Evolutionary conservation across 2,797 vertebrate genomes (phyloP).

Genomic region (Sebastes diploproa): DNA sequence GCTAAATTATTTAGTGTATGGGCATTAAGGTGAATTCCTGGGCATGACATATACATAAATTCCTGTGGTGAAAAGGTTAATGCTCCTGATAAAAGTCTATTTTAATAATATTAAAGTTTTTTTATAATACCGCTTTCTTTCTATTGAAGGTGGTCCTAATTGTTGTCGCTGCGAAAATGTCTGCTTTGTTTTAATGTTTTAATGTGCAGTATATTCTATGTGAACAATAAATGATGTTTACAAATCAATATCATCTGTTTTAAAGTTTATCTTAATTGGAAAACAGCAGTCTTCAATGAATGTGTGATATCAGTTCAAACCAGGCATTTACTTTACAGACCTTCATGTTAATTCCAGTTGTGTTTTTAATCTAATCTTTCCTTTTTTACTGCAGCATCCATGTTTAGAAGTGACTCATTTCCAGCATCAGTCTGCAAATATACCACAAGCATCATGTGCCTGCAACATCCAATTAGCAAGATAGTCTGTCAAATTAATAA

Average conservation of each 20-base stretch:
- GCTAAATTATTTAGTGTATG: conserved; percentile 36
- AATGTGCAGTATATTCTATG: background rate
- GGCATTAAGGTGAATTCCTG: conserved; percentile 37
- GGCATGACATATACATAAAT: conserved; percentile 21
- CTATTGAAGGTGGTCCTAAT: background rate
- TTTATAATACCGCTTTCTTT: background rate
- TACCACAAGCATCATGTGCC: background rate
- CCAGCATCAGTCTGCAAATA: background rate
- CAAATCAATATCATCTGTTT: background rate
- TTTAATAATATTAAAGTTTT: background rate
- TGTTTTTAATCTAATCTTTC: background rate
- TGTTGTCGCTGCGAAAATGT: background rate
- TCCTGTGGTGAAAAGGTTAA: conserved; percentile 29
- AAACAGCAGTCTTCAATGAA: background rate
- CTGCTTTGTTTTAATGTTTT: background rate
- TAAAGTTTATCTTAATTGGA: background rate
- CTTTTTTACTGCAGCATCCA: background rate
- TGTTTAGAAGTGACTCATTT: background rate
- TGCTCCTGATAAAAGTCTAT: background rate
- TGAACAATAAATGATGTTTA: background rate
- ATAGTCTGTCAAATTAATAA: too few relatives aligned
- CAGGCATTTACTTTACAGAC: background rate
- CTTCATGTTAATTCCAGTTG: background rate
- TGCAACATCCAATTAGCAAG: background rate
- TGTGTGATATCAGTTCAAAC: background rate